A percentile compares a stretch with the other conserved stretches of the same genome.
Conservation (phyloP, 2,113 vertebrate species). For the Pelodiscus sinensis region DNA sequence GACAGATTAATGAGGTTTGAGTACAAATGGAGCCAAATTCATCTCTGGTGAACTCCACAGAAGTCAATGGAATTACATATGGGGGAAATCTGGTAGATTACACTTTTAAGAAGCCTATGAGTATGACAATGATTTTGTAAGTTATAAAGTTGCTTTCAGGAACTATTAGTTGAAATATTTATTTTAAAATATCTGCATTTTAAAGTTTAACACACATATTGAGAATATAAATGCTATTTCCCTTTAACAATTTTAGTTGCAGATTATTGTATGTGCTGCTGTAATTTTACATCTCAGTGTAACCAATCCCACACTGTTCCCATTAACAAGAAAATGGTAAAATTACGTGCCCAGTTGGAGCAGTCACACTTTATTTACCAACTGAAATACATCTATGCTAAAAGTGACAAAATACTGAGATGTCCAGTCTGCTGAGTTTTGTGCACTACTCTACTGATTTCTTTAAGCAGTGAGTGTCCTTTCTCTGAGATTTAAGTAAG, state of each 20-base stretch:
- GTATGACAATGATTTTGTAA: neutral
- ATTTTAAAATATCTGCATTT: neutral
- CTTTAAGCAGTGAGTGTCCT: slow-evolving; percentile 20
- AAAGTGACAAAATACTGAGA: slow-evolving; percentile 46
- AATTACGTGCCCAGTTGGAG: slow-evolving; percentile 57
- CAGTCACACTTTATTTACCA: slow-evolving; percentile 51
- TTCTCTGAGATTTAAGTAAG: slow-evolving; percentile 8
- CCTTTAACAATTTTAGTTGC: neutral
- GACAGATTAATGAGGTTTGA: neutral
- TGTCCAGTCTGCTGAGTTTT: neutral
- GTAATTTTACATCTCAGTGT: neutral
- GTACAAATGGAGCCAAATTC: neutral
- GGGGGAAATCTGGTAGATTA: fast-evolving
- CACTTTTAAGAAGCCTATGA: neutral
- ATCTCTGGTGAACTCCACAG: neutral
- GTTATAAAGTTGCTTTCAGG: neutral
- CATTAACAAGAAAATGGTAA: slow-evolving; percentile 38
- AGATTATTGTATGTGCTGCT: neutral
- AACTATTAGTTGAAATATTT: neutral
- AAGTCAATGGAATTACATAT: neutral
- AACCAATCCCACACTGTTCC: slow-evolving; percentile 18
- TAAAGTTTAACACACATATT: neutral
- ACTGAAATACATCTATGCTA: slow-evolving; percentile 21
- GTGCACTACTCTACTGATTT: neutral
- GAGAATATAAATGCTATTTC: slow-evolving; percentile 8